Base-by-base conservation (phyloP, 92 coral and sea anemone genomes). In the Porites divaricata region DNA sequence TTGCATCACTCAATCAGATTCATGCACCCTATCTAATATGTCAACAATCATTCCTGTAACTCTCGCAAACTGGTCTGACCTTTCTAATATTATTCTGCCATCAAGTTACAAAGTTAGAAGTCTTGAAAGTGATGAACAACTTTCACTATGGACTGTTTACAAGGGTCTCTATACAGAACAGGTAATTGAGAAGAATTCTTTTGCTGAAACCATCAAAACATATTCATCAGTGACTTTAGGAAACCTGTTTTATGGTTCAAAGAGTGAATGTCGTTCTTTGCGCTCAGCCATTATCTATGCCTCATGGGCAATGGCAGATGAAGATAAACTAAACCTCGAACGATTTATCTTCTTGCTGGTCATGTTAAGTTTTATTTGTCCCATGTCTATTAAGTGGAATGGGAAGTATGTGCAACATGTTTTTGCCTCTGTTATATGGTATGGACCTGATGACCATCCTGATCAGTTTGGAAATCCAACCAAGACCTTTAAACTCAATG, bases 271-370 rank as follows among this genome's bases (percentile, higher is more conserved):
- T 16, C 75, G 93, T 64, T 65, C 86, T 41, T 75, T 89, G 26
- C 91, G 91, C 21, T 92, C 95, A 11, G 75, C 80, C 52, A 68
- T 81, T 16, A 92, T 92, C 74, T 84, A 81, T 3, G 93, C 95
- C 54, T 89, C 91, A 12, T 92, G 89, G 95, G 88, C 91, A 57
- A 88, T 86, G n/a, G 81, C 88, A 53, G 89, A 75, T 8, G 41
- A 79, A 71, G 95, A 91, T 24, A 26, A 54, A 15, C 58, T 92
- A 16, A 41, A 64, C 64, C 65, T 70, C 26, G 90, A 86, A 35
- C 56, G 73, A 80, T 92, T 75, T 21, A 25, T 8, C 72, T 92
- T 25, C 68, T 74, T 51, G 82, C 93, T 68, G 95, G 92, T 23
- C 50, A 52, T 58, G 93, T 79, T 28, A 77, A 62, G 23, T 92